Conservation (phyloP, 2,888 invertebrate species). For the Leucoma salicis region DNA sequence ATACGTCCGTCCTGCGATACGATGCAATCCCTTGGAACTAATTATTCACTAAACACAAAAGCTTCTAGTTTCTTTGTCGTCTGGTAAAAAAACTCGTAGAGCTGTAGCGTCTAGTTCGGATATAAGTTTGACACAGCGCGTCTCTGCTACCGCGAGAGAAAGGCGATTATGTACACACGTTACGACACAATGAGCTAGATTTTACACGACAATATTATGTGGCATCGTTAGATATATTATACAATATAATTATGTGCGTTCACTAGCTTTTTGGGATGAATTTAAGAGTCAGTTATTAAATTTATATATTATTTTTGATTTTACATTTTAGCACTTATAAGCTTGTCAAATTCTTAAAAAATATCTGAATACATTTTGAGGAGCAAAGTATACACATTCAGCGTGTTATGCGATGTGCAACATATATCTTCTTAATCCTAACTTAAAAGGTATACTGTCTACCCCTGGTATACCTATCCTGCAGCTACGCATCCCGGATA, state of each 20-base stretch:
- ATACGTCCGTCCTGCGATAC: background rate
- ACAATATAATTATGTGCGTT: background rate
- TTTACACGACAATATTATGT: constrained; percentile 11
- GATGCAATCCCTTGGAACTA: background rate
- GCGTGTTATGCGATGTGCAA: too few species aligned
- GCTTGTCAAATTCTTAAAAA: too few species aligned
- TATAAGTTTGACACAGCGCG: constrained; percentile 8
- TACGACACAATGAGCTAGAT: constrained; percentile 31
- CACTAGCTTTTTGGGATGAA: background rate
- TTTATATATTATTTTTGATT: background rate
- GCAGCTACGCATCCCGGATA: too few species aligned
- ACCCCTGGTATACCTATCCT: too few species aligned
- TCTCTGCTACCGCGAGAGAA: constrained; percentile 36
- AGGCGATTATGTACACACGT: constrained; percentile 46
- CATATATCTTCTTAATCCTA: too few species aligned
- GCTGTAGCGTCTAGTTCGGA: constrained; percentile 12
- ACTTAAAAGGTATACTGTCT: too few species aligned
- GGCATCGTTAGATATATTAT: constrained; percentile 7
- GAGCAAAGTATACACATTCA: too few species aligned
- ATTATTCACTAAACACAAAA: background rate
- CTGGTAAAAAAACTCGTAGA: constrained; percentile 3
- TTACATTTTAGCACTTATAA: too few species aligned
- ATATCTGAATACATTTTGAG: too few species aligned
- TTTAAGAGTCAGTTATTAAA: background rate
- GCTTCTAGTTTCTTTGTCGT: constrained; percentile 7